Evolutionary conservation across 2,113 vertebrate genomes (phyloP), one percentile per base, ranked within the genome.

Genomic region (Pandion haliaetus): DNA sequence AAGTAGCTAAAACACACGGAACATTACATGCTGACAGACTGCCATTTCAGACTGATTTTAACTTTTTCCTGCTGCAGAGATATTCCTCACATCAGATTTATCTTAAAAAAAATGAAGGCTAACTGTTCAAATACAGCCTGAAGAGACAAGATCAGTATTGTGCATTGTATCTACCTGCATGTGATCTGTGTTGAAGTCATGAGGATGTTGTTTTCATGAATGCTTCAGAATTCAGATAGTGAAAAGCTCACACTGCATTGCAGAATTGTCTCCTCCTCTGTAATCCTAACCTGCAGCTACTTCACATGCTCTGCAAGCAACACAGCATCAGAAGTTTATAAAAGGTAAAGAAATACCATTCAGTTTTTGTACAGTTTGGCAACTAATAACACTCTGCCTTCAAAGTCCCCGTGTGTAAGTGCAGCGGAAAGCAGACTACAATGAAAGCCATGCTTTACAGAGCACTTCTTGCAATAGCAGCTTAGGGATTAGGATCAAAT

Each of bases 81-180:
- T 96, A 97, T 74, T 96, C 96, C 94, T 97, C 92, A 92, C 8
- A 0, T 87, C 88, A 94, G 97, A 95, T 93, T 93, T 97, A 93
- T 93, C 94, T 96, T 4, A 26, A 83, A 61, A 80, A 88, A 90
- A 96, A 93, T 72, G 72, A 97, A 97, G 97, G 96, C 95, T 92
- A 96, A 95, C 84, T 93, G 80, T 95, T 94, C 91, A 94, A 96
- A 96, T 96, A 89, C 78, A 94, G 90, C 94, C 97, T 96, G 97
- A 98, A 97, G 97, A 91, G 96, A 98, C 92, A 85, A 96, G 96
- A 98, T 96, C 97, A 90, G 93, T 98, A 93, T 97, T 98, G 98
- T 98, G 97, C 98, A 96, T 98, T 98, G 97, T 98, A 95, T 94
- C 97, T 98, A 96, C 94, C 97, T 98, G 98, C 98, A 98, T 98